phyloP scores from a whole-genome alignment of 1,140 invertebrate genomes.

The Pseudomyrmex dendroicus region DNA sequence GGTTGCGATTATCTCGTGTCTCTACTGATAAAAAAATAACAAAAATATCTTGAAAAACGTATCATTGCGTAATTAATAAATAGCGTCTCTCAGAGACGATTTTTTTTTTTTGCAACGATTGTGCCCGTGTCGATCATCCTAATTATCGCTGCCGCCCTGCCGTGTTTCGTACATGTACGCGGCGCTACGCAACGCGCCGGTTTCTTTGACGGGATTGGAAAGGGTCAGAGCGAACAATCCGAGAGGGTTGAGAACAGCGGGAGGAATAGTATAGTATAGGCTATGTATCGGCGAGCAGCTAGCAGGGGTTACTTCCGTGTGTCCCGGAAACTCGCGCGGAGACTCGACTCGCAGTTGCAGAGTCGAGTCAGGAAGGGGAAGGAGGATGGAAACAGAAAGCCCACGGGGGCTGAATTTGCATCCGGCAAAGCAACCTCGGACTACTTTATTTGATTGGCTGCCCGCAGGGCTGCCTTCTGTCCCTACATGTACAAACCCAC shows the following conservation, averaged over 20 bases:
- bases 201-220: conserved; percentile 61
- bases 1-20: background rate
- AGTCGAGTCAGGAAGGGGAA: conserved; percentile 28
- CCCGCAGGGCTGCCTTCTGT: conserved; percentile 73
- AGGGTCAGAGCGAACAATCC: conserved; percentile 56
- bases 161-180: no score
- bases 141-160: no score
- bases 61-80: no score
- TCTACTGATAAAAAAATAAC: no score
- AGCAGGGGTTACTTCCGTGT: conserved; percentile 63
- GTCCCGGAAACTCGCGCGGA: conserved; percentile 66
- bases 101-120: no score
- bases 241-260: background rate
- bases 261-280: background rate
- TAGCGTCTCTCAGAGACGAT: no score
- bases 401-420: conserved; percentile 77
- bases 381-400: conserved; percentile 69
- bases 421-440: conserved; percentile 77
- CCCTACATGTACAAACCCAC: conserved; percentile 58
- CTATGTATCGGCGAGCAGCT: conserved; percentile 46
- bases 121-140: no score
- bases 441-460: conserved; percentile 81
- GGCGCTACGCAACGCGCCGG: background rate
- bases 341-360: conserved; percentile 50
- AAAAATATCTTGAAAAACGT: no score